Base-by-base conservation (phyloP, 2,888 invertebrate genomes). In the Hypolimnas misippus region DNA sequence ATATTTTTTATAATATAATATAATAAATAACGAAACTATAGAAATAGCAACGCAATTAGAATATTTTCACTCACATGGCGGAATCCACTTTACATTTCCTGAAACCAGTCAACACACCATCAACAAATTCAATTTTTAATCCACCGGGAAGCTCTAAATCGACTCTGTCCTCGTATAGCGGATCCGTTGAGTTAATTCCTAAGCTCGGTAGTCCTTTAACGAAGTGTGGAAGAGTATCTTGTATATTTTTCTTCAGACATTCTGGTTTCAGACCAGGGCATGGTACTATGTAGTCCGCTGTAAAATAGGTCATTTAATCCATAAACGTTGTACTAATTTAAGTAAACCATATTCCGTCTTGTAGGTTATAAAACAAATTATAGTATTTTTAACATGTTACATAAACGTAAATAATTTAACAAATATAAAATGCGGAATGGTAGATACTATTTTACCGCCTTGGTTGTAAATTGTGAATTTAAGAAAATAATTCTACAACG, bases 81-180 rank as follows among this genome's bases (percentile, higher is more conserved):
- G 77, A 73, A 57, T 88, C 83, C 1, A 89, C 78, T 0, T 69
- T 65, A 52, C 89, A 89, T 63, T 86, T 87, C 53, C 73, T 77
- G n/a, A 86, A 60, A 6, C 89, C 89, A 38, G 80, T 83, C 35
- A 81, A 42, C n/a, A 68, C 69, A 29, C 86, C 87, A 62, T 88
- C 76, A 6, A 60, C 63, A 1, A 89, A 69, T 12, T 81, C 73
- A 5, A 89, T 68, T 67, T 80, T 83, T 5, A 89, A 78, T 0
- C 74, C 77, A 8, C 89, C 89, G 0, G 87, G 81, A 0, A 89
- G 72, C 0, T 76, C 67, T 6, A 86, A 33, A 0, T 73, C 68
- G 0, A 84, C 64, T 12, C 68, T 40, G 2, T 83, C 77, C 38
- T 78, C 66, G 3, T 5, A 56, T 3, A 86, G 61, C 16, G 89